These are phyloP conservation scores for Agrypnus murinus DNA, from an alignment of 2,888 invertebrate genomes.

Conservation along the genomic window DNA sequence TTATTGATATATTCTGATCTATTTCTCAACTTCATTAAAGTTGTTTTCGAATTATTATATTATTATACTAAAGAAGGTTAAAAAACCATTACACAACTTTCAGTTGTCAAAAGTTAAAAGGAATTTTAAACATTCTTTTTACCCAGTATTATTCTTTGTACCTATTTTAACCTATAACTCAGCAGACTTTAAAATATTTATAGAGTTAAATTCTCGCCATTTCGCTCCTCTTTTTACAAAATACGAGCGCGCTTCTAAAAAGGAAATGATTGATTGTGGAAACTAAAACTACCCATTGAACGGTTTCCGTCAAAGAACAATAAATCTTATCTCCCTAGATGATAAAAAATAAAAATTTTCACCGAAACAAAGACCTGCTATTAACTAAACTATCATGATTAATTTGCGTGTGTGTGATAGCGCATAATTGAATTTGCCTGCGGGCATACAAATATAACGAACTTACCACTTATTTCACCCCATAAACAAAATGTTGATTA, in stretches of 20 bases:
- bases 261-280: slow-evolving; percentile 15
- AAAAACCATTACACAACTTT: too few relatives aligned
- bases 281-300: slow-evolving; percentile 24
- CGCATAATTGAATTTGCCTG: slow-evolving; percentile 26
- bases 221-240: slow-evolving; percentile 3
- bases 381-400: slow-evolving; percentile 32
- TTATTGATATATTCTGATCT: too few relatives aligned
- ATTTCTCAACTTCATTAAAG: too few relatives aligned
- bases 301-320: slow-evolving; percentile 25
- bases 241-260: slow-evolving; percentile 4
- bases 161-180: too few relatives aligned
- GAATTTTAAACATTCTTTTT: too few relatives aligned
- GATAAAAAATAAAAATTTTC: slow-evolving; percentile 23
- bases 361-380: slow-evolving; percentile 19
- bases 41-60: too few relatives aligned
- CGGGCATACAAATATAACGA: slow-evolving; percentile 12
- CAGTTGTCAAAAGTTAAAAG: too few relatives aligned
- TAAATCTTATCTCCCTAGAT: slow-evolving; percentile 29
- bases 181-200: too few relatives aligned
- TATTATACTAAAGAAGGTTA: too few relatives aligned
- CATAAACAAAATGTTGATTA: slow-evolving; percentile 39
- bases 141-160: too few relatives aligned
- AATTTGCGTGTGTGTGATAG: slow-evolving; percentile 25
- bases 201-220: too few relatives aligned
- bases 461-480: slow-evolving; percentile 33